Percentiles rank a stretch among this genome's conserved stretches.
These are phyloP conservation scores for Poeciliopsis paucimaculata DNA, from an alignment of 2,797 vertebrate genomes.

Conservation along the genomic window DNA sequence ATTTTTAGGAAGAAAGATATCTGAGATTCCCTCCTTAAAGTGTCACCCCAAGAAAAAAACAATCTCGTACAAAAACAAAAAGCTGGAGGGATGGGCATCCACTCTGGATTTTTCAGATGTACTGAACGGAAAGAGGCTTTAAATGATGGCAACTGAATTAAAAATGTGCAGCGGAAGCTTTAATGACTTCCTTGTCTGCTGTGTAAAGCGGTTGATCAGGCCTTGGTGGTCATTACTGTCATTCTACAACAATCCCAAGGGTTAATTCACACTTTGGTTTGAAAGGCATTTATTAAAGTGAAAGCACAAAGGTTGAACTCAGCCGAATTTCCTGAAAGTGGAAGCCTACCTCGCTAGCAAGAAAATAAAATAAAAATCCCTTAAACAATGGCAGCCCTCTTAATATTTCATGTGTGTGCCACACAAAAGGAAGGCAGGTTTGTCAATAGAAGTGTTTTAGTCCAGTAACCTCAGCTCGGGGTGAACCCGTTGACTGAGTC, in stretches of 20 bases:
- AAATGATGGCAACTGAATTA: background rate
- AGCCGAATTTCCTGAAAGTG: background rate
- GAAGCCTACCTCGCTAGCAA: background rate
- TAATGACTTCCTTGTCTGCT: background rate
- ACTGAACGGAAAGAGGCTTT: background rate
- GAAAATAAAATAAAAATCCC: background rate
- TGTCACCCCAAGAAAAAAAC: background rate
- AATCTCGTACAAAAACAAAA: background rate
- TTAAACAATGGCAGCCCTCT: background rate
- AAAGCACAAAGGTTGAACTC: background rate
- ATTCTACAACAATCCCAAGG: background rate
- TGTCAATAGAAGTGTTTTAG: background rate
- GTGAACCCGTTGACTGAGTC: slow-evolving; percentile 10
- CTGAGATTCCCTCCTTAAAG: background rate
- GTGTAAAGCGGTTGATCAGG: background rate
- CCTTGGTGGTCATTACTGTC: background rate
- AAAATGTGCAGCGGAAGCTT: background rate
- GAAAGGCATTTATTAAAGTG: background rate
- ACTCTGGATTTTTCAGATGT: background rate
- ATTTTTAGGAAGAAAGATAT: background rate
- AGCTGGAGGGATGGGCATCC: background rate
- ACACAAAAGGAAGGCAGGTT: background rate
- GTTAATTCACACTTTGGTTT: background rate
- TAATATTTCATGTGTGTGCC: background rate
- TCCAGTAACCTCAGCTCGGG: background rate